These are phyloP conservation scores for Aurelia aurita DNA, from an alignment of 30 jellyfish, hydroid and myxozoan species.

Conservation along the genomic window DNA sequence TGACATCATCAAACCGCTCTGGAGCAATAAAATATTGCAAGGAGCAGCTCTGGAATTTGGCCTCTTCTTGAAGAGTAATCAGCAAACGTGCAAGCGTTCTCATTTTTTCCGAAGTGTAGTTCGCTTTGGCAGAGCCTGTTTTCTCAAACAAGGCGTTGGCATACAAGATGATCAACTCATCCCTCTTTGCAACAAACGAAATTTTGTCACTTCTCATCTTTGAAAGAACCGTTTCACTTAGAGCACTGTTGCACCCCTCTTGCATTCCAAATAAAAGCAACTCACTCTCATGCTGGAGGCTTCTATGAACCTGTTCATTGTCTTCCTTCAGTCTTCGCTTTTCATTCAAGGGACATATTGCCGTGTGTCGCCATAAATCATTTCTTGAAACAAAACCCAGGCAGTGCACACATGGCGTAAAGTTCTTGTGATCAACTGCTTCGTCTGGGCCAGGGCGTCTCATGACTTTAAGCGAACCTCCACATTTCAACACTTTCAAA, in stretches of 20 bases:
- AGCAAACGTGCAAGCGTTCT: conserved; percentile 59
- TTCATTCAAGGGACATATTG: conserved; percentile 28
- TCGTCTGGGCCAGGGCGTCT: conserved; percentile 56
- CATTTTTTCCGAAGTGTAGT: conserved; percentile 39
- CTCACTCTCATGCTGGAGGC: conserved; percentile 41
- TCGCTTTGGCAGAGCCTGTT: conserved; percentile 40
- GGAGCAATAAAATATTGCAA: conserved; percentile 22
- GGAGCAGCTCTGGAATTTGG: neutral
- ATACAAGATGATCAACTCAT: conserved; percentile 25
- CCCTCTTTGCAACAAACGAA: conserved; percentile 40
- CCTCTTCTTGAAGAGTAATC: conserved; percentile 19
- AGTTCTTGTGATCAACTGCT: neutral
- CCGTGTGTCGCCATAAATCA: conserved; percentile 72
- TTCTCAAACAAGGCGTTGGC: conserved; percentile 26
- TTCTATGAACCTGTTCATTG: neutral
- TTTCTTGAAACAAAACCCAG: conserved; percentile 51
- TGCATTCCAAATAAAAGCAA: conserved; percentile 37
- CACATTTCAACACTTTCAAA: conserved; percentile 39
- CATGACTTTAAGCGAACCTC: conserved; percentile 52
- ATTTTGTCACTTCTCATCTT: conserved; percentile 47
- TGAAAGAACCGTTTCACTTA: neutral
- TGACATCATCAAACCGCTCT: conserved; percentile 17
- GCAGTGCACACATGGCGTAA: conserved; percentile 61
- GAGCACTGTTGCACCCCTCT: conserved; percentile 4
- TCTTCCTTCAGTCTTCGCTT: neutral